Conservation (phyloP, 2,888 invertebrate species). For the Tortricodes alternella region DNA sequence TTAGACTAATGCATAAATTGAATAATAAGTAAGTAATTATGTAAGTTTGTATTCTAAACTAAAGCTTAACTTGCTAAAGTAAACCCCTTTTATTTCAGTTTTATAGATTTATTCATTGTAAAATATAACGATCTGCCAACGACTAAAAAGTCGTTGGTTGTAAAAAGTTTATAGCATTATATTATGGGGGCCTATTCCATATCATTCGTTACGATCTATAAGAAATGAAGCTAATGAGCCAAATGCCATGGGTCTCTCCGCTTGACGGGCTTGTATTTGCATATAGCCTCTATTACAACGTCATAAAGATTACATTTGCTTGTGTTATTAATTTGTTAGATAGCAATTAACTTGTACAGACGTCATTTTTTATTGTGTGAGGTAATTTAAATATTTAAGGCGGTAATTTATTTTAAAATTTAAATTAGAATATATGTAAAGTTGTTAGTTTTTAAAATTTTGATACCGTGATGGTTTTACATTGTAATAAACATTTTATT, state of each 20-base stretch:
- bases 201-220: conserved; percentile 42
- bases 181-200: conserved; percentile 34
- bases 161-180: conserved; percentile 38
- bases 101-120: no score
- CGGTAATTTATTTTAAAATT: conserved; percentile 11
- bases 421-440: neutral
- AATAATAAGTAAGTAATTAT: no score
- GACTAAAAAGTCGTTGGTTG: conserved; percentile 37
- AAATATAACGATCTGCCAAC: neutral
- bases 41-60: no score
- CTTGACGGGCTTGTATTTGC: neutral
- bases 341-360: conserved; percentile 14
- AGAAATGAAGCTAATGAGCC: conserved; percentile 48
- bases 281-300: neutral
- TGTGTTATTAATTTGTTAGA: neutral
- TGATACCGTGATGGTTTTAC: neutral
- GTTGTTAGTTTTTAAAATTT: no score
- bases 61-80: no score
- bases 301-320: neutral
- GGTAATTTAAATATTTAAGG: conserved; percentile 16
- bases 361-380: conserved; percentile 25
- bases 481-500: no score
- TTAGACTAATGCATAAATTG: no score
- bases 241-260: conserved; percentile 20
- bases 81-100: no score